phyloP scores from a whole-genome alignment of 1,140 invertebrate species.

The Idris sp. region DNA sequence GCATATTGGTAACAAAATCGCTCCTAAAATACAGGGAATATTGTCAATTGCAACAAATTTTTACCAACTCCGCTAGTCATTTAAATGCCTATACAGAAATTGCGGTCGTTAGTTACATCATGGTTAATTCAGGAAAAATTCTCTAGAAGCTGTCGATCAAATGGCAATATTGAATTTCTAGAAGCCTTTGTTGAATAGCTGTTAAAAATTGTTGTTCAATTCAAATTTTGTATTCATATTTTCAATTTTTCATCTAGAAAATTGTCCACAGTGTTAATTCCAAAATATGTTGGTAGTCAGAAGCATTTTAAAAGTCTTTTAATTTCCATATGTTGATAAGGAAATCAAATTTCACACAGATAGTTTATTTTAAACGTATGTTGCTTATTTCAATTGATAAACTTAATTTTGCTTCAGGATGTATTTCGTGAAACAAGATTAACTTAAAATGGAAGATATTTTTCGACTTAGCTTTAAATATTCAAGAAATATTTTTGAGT shows the following conservation, averaged over 20 bases:
- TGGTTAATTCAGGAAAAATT: conserved; percentile 63
- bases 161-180: conserved; percentile 38
- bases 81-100: conserved; percentile 27
- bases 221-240: conserved; percentile 6
- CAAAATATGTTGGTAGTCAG: conserved; percentile 72
- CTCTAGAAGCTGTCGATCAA: conserved; percentile 36
- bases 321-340: no score
- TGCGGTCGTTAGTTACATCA: conserved; percentile 26
- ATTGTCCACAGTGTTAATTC: no score
- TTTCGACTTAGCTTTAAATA: no score
- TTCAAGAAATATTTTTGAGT: no score
- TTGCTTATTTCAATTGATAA: no score
- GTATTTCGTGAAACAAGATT: no score
- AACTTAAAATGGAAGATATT: no score
- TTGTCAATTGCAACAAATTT: conserved; percentile 55
- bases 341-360: no score
- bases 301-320: no score
- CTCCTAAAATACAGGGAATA: conserved; percentile 45
- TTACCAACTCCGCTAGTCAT: conserved; percentile 32
- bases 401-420: no score
- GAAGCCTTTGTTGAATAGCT: conserved; percentile 18
- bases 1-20: conserved; percentile 50
- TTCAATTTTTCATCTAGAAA: neutral
- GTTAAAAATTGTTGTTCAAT: conserved; percentile 14
- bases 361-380: no score